Evolutionary conservation across 2,888 invertebrate genomes (phyloP).

Genomic region (Entomobrya multifasciata): DNA sequence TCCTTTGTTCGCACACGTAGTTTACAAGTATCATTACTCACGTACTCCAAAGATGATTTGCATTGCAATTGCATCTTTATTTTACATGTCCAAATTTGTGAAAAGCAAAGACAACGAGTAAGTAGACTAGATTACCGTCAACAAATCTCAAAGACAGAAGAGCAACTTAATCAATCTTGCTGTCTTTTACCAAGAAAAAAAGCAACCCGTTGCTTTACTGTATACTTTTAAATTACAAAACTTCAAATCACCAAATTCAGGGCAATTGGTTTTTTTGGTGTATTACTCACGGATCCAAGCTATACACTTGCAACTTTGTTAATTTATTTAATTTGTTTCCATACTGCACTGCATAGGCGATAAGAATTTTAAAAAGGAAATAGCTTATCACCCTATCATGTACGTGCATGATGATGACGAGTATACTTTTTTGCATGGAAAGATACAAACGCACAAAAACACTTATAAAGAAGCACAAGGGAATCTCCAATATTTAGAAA

Average conservation of each 20-base stretch:
- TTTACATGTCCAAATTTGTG: conserved; percentile 50
- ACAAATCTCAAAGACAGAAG: conserved; percentile 1
- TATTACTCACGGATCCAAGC: no score
- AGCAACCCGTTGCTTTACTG: no score
- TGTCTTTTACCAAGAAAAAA: not conserved
- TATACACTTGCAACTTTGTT: no score
- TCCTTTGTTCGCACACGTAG: not conserved
- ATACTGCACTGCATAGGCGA: no score
- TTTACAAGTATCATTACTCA: not conserved
- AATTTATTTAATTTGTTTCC: no score
- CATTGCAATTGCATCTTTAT: no score
- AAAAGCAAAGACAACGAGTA: conserved; percentile 26
- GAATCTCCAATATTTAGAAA: conserved; percentile 27
- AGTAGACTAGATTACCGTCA: not conserved
- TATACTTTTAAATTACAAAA: no score
- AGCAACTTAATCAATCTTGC: conserved; percentile 31
- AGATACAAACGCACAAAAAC: not conserved
- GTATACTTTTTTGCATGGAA: not conserved
- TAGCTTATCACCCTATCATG: no score
- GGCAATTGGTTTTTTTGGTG: no score
- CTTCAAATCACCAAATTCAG: no score
- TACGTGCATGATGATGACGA: not conserved
- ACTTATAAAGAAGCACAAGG: not conserved
- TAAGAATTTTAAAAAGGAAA: no score
- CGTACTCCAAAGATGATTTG: not conserved